Evolutionary conservation across 2,888 invertebrate species (phyloP).

Genomic region (Chironomus riparius): DNA sequence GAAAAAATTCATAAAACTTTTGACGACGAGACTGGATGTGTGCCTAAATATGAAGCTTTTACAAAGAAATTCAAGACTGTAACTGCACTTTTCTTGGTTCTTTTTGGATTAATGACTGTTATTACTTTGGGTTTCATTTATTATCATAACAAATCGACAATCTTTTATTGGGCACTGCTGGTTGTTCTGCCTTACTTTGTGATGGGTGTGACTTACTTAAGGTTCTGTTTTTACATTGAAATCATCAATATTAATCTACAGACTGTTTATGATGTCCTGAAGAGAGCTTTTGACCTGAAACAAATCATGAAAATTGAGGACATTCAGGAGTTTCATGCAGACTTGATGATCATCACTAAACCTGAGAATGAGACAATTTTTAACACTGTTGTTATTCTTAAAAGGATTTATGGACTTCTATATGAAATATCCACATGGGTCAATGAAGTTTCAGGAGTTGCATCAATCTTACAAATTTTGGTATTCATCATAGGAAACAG

Average conservation of each 20-base stretch:
- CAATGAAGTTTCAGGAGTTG: background rate
- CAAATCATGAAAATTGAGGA: background rate
- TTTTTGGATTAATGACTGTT: background rate
- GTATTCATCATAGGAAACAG: background rate
- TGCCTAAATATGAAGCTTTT: background rate
- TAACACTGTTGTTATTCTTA: background rate
- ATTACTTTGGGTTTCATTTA: background rate
- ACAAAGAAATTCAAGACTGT: background rate
- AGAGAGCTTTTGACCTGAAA: background rate
- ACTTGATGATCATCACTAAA: background rate
- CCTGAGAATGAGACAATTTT: background rate
- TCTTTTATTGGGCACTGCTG: background rate
- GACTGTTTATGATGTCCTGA: background rate
- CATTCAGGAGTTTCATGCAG: background rate
- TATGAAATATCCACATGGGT: background rate
- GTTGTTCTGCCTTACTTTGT: background rate
- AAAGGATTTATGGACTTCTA: background rate
- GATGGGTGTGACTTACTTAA: background rate
- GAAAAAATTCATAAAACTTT: background rate
- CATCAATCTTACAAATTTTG: background rate
- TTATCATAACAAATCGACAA: background rate
- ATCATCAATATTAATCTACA: background rate
- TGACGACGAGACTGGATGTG: background rate
- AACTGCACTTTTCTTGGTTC: background rate
- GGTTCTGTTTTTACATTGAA: background rate